Evolutionary conservation across 2,113 vertebrate species (phyloP).

Genomic region (Chloropsis cyanopogon): DNA sequence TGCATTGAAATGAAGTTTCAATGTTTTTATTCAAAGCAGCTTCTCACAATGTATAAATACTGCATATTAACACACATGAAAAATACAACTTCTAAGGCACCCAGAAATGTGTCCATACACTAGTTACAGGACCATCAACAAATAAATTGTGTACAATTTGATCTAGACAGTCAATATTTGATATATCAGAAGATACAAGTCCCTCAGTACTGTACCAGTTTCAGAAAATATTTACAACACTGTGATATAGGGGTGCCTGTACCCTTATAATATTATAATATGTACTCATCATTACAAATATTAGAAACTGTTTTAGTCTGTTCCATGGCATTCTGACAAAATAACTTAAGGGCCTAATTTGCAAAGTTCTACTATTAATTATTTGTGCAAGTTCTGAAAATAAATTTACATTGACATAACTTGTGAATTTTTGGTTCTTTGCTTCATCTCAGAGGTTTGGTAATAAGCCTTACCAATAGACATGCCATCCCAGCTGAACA

Average conservation of each 20-base stretch:
- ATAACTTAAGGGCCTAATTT: slow-evolving; percentile 74
- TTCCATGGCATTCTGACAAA: slow-evolving; percentile 69
- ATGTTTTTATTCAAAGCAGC: slow-evolving; percentile 91
- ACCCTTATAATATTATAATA: slow-evolving; percentile 74
- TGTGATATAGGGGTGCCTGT: slow-evolving; percentile 74
- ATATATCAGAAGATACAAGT: slow-evolving; percentile 76
- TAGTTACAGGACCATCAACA: slow-evolving; percentile 78
- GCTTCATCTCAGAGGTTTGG: slow-evolving; percentile 77
- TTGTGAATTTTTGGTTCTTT: slow-evolving; percentile 77
- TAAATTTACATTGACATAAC: slow-evolving; percentile 62
- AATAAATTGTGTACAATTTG: slow-evolving; percentile 79
- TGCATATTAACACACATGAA: slow-evolving; percentile 88
- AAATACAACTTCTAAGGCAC: slow-evolving; percentile 92
- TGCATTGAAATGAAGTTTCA: slow-evolving; percentile 65
- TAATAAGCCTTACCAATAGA: slow-evolving; percentile 83
- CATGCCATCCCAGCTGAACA: slow-evolving; percentile 53
- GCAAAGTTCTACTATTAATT: slow-evolving; percentile 69
- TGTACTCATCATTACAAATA: slow-evolving; percentile 75
- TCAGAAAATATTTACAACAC: slow-evolving; percentile 78
- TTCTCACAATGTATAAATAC: slow-evolving; percentile 88
- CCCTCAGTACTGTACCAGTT: slow-evolving; percentile 71
- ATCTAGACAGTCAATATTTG: slow-evolving; percentile 80
- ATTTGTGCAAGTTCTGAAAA: slow-evolving; percentile 71
- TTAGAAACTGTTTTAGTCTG: slow-evolving; percentile 75
- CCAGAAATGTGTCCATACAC: slow-evolving; percentile 88